phyloP scores from a whole-genome alignment of 1,140 invertebrate genomes.

The Drosophila virilis region DNA sequence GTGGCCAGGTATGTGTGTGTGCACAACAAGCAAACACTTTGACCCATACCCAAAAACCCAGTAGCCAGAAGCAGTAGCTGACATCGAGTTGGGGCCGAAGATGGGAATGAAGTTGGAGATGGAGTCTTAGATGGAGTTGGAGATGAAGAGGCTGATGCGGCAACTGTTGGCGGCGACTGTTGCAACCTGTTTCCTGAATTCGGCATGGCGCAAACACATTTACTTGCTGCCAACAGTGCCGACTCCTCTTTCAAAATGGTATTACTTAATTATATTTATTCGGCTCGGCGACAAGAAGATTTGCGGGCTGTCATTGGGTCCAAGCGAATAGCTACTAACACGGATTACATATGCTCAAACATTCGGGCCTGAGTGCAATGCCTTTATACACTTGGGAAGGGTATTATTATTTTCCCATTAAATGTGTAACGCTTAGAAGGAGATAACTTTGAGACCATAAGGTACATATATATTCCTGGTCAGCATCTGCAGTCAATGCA shows the following conservation, averaged over 20 bases:
- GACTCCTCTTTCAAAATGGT: slow-evolving; percentile 31
- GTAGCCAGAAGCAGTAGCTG: slow-evolving; percentile 32
- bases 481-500: too few relatives aligned
- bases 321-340: neutral
- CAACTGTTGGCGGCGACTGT: slow-evolving; percentile 38
- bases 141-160: slow-evolving; percentile 31
- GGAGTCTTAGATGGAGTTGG: slow-evolving; percentile 3
- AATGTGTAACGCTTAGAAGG: too few relatives aligned
- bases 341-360: slow-evolving; percentile 32
- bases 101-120: slow-evolving; percentile 16
- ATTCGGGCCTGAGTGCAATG: neutral
- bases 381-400: too few relatives aligned
- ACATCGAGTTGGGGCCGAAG: slow-evolving; percentile 8
- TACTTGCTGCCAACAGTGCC: neutral
- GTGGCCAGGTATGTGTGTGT: slow-evolving; percentile 14
- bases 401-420: too few relatives aligned
- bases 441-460: too few relatives aligned
- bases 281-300: slow-evolving; percentile 65
- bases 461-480: too few relatives aligned
- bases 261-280: slow-evolving; percentile 74
- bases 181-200: slow-evolving; percentile 72
- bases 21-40: slow-evolving; percentile 43
- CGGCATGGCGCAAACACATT: slow-evolving; percentile 27
- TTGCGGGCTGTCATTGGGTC: slow-evolving; percentile 40
- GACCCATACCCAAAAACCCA: slow-evolving; percentile 35